phyloP scores from a whole-genome alignment of 2,888 invertebrate species.

The Caenorhabditis sp. region DNA sequence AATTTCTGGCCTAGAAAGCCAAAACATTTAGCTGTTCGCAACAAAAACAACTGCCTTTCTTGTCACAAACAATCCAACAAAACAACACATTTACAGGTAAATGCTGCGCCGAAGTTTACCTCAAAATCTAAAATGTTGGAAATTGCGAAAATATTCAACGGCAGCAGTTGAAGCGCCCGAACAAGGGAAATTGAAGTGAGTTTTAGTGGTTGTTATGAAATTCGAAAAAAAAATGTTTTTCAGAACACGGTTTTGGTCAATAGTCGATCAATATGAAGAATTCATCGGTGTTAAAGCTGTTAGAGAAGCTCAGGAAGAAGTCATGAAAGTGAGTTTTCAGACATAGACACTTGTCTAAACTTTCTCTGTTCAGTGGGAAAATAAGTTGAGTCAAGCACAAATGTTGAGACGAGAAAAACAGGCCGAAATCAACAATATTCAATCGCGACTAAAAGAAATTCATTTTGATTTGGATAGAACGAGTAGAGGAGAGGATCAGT shows the following conservation, averaged over 20 bases:
- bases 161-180: background rate
- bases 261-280: constrained; percentile 61
- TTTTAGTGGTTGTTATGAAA: background rate
- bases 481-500: constrained; percentile 80
- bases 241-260: constrained; percentile 32
- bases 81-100: background rate
- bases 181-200: background rate
- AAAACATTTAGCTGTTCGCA: background rate
- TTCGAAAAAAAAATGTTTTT: too few species aligned
- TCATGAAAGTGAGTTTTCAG: constrained; percentile 74
- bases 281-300: constrained; percentile 82
- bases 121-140: background rate
- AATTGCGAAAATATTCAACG: background rate
- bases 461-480: constrained; percentile 82
- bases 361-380: constrained; percentile 73
- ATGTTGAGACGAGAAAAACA: constrained; percentile 78
- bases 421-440: constrained; percentile 76
- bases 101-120: background rate
- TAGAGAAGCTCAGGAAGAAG: constrained; percentile 80
- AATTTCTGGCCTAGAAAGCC: background rate
- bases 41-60: background rate
- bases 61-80: background rate
- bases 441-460: constrained; percentile 78
- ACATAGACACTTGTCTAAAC: constrained; percentile 7
- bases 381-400: constrained; percentile 78